Conservation (phyloP, 2,888 invertebrate species). For the Limnephilus marmoratus region DNA sequence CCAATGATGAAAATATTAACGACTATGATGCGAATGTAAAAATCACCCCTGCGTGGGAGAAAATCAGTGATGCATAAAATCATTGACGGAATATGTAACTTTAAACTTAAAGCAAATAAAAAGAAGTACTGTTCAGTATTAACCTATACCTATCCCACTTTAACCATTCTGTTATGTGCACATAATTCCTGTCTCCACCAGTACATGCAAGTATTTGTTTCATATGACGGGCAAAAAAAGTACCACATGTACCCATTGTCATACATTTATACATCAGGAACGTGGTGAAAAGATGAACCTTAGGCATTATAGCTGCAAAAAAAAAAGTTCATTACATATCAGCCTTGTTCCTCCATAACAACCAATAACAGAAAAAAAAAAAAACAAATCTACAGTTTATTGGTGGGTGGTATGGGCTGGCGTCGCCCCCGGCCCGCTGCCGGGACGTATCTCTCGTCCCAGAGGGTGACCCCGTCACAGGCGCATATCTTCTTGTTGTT, state of each 20-base stretch:
- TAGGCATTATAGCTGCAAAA: not conserved
- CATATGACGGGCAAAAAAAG: not conserved
- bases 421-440: conserved; percentile 72
- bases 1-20: not conserved
- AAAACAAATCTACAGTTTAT: conserved; percentile 15
- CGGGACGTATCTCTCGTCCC: conserved; percentile 88
- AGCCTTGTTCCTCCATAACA: not conserved
- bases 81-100: not conserved
- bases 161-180: not conserved
- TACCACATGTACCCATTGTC: not conserved
- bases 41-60: not conserved
- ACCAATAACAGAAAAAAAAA: not conserved
- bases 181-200: too few relatives aligned
- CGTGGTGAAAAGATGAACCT: not conserved
- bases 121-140: not conserved
- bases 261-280: not conserved
- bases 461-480: conserved; percentile 92
- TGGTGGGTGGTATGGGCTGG: not conserved
- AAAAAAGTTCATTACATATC: not conserved
- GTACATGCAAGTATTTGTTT: not conserved
- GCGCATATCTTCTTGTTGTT: conserved; percentile 93
- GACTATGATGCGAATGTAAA: not conserved
- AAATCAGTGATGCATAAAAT: not conserved
- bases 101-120: not conserved
- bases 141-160: not conserved